Conservation (phyloP, 2,113 vertebrate genomes). For the Hyperopisus bebe region DNA sequence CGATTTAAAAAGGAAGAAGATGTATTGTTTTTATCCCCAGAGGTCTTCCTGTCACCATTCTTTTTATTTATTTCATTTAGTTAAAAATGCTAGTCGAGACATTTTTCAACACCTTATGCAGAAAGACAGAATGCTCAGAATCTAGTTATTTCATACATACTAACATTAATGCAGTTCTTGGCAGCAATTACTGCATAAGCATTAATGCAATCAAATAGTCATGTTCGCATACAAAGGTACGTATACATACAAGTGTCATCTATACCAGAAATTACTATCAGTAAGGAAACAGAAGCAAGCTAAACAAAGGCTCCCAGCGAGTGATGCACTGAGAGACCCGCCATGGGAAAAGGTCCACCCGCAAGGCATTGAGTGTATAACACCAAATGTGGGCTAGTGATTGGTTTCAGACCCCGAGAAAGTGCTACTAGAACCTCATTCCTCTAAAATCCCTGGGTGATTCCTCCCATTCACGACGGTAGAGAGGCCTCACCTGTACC, state of each 20-base stretch:
- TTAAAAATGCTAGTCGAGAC: neutral
- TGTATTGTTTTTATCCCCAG: neutral
- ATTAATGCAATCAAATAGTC: neutral
- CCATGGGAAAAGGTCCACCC: neutral
- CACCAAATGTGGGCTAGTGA: neutral
- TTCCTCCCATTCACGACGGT: neutral
- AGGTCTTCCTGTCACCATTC: neutral
- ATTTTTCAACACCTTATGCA: neutral
- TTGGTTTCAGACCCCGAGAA: neutral
- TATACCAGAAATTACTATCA: neutral
- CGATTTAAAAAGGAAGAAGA: neutral
- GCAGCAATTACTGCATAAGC: neutral
- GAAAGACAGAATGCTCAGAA: too few relatives aligned
- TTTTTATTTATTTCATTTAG: neutral
- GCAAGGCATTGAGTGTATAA: neutral
- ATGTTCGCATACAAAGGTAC: neutral
- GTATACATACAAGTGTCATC: neutral
- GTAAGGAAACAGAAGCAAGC: neutral
- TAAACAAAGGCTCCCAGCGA: neutral
- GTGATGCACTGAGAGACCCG: neutral
- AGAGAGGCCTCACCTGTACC: constrained; percentile 73
- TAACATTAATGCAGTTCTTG: neutral
- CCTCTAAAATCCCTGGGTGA: neutral
- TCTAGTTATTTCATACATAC: neutral
- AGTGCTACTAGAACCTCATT: neutral